Evolutionary conservation across 2,113 vertebrate species (phyloP).

Genomic region (Amazona guildingii): DNA sequence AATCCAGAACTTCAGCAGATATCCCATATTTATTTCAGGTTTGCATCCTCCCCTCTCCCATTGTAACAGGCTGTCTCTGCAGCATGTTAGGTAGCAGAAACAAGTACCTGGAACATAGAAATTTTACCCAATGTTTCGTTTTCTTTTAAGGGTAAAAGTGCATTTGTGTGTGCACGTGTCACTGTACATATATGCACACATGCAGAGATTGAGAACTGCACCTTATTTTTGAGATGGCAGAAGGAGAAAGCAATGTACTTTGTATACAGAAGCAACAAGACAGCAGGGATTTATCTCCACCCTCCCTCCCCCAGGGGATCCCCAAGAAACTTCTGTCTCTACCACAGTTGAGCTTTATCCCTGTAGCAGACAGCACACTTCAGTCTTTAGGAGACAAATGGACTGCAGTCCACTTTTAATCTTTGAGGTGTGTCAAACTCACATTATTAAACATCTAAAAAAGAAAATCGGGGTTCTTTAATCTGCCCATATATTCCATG

Average conservation of each 20-base stretch:
- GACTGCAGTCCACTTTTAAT: slow-evolving; percentile 49
- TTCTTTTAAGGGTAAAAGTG: not conserved
- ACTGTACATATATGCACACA: not conserved
- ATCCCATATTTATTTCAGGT: not conserved
- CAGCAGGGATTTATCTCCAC: not conserved
- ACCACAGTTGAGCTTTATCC: slow-evolving; percentile 40
- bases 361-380: not conserved
- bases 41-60: not conserved
- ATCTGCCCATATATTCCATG: not conserved
- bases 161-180: not conserved
- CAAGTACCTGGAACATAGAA: not conserved
- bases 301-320: not conserved
- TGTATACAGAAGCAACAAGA: not conserved
- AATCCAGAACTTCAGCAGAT: not conserved
- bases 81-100: not conserved
- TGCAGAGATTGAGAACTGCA: not conserved
- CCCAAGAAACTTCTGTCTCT: slow-evolving; percentile 37
- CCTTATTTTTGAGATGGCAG: not conserved
- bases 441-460: slow-evolving; percentile 23
- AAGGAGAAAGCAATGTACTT: not conserved
- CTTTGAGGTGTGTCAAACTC: slow-evolving; percentile 39
- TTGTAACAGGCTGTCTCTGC: not conserved
- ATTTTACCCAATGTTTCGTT: not conserved
- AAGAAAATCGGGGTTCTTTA: not conserved
- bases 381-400: slow-evolving; percentile 31